These are phyloP conservation scores for Ochropleura leucogaster DNA, from an alignment of 2,888 invertebrate genomes.

Conservation along the genomic window DNA sequence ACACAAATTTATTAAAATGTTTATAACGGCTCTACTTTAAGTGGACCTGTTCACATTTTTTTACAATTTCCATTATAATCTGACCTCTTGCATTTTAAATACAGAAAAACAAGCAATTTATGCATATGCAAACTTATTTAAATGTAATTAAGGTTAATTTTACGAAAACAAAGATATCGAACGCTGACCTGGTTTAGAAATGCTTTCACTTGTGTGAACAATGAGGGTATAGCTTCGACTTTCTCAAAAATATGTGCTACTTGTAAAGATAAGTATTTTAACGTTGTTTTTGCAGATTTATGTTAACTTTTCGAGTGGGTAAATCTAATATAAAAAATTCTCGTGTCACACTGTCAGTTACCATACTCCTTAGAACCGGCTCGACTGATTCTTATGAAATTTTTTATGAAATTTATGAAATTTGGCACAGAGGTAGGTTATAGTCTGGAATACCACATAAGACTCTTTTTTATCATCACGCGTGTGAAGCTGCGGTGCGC, in stretches of 20 bases:
- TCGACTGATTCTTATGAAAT: no score
- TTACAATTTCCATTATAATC: background rate
- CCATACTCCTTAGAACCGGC: no score
- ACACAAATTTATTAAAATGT: conserved; percentile 22
- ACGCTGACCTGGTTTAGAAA: conserved; percentile 34
- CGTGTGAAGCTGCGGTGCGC: no score
- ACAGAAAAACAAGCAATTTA: conserved; percentile 38
- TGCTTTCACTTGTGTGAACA: conserved; percentile 51
- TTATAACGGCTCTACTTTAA: conserved; percentile 25
- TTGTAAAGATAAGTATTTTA: conserved; percentile 1
- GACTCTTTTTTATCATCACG: no score
- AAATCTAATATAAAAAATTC: background rate
- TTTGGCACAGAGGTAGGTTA: no score
- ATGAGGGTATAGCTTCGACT: conserved; percentile 31
- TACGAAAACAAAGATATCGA: conserved; percentile 52
- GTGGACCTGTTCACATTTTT: accelerated
- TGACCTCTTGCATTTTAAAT: conserved; percentile 48
- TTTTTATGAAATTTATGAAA: no score
- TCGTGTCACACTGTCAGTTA: no score
- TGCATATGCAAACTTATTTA: conserved; percentile 48
- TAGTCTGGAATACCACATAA: no score
- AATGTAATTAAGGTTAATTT: conserved; percentile 61
- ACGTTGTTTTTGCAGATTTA: background rate
- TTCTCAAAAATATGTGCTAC: conserved; percentile 40
- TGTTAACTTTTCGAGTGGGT: background rate